phyloP scores from a whole-genome alignment of 2,888 invertebrate species.

The Drosophila mercatorum region DNA sequence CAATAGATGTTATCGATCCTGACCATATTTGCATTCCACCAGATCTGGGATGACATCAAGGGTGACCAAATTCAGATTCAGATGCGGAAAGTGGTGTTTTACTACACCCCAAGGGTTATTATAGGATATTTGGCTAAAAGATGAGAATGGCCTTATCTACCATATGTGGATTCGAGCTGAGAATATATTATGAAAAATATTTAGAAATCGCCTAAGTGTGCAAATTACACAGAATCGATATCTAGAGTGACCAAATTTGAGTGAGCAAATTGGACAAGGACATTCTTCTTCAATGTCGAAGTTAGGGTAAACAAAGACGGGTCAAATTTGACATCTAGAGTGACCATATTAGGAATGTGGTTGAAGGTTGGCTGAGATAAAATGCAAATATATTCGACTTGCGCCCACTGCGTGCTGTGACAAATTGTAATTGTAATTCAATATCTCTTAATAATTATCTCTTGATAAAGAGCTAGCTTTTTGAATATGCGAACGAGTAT shows the following conservation, averaged over 20 bases:
- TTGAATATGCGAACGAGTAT: slow-evolving; percentile 6
- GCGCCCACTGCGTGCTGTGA: background rate
- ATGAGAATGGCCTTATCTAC: too few relatives aligned
- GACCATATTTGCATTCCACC: too few relatives aligned
- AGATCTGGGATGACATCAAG: background rate
- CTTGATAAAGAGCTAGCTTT: background rate
- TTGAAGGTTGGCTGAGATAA: background rate
- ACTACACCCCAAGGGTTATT: background rate
- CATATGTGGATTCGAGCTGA: background rate
- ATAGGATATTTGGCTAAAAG: too few relatives aligned
- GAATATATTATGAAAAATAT: background rate
- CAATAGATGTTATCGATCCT: too few relatives aligned
- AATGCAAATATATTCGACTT: background rate
- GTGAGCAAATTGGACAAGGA: background rate
- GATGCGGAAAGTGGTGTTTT: background rate
- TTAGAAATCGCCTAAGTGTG: background rate
- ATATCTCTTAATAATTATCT: slow-evolving; percentile 6
- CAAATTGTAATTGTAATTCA: slow-evolving; percentile 6
- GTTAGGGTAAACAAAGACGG: background rate
- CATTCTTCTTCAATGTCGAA: background rate
- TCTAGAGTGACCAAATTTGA: slow-evolving; percentile 1
- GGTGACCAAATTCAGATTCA: background rate
- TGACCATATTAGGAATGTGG: background rate
- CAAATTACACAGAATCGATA: background rate
- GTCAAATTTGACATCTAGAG: background rate